These are phyloP conservation scores for Hyles vespertilio DNA, from an alignment of 1,140 invertebrate genomes.

Conservation along the genomic window DNA sequence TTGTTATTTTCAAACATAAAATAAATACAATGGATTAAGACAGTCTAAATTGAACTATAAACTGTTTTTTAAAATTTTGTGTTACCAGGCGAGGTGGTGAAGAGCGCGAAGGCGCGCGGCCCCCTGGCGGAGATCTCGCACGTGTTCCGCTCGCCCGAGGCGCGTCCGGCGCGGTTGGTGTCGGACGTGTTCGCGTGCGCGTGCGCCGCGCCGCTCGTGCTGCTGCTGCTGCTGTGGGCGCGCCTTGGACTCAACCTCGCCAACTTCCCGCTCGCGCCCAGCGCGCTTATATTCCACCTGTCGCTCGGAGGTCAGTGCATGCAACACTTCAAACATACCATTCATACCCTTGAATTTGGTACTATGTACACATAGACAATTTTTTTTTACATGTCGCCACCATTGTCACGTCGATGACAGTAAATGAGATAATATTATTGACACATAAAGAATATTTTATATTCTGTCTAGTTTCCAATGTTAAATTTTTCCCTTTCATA, in stretches of 20 bases:
- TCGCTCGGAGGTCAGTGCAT: slow-evolving; percentile 78
- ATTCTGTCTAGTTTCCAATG: too few relatives aligned
- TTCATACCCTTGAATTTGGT: neutral
- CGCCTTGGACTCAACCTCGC: slow-evolving; percentile 93
- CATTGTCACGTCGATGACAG: too few relatives aligned
- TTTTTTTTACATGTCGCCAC: too few relatives aligned
- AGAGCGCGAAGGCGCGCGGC: slow-evolving; percentile 21
- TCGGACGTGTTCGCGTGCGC: slow-evolving; percentile 94
- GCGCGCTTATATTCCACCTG: slow-evolving; percentile 91
- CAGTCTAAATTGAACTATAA: too few relatives aligned
- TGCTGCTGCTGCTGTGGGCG: slow-evolving; percentile 92
- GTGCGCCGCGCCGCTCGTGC: slow-evolving; percentile 86
- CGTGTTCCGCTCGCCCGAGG: slow-evolving; percentile 94
- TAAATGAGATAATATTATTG: too few relatives aligned
- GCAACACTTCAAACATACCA: too few relatives aligned
- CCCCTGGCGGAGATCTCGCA: slow-evolving; percentile 94
- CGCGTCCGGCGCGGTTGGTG: slow-evolving; percentile 89
- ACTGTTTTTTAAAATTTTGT: neutral
- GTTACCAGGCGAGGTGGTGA: slow-evolving; percentile 4
- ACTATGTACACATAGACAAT: too few relatives aligned
- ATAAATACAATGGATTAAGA: too few relatives aligned
- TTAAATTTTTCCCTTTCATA: too few relatives aligned
- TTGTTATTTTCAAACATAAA: too few relatives aligned
- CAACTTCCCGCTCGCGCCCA: slow-evolving; percentile 87
- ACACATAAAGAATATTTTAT: too few relatives aligned